Conservation (phyloP, 2,888 invertebrate genomes). For the Trypoxylon attenuatum region DNA sequence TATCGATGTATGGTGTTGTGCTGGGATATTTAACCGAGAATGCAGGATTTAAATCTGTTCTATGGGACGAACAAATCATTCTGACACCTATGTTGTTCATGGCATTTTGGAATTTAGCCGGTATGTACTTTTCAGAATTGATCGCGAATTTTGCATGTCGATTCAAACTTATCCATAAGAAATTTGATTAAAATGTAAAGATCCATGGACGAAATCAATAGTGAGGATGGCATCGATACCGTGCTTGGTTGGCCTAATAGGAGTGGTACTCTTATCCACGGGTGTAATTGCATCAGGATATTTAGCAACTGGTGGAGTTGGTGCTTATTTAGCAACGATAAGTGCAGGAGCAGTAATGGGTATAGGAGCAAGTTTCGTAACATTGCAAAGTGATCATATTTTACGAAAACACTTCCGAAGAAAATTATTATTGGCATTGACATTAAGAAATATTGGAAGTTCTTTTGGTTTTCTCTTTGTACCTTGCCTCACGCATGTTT, state of each 20-base stretch:
- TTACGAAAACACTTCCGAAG: constrained; percentile 60
- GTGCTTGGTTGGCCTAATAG: constrained; percentile 62
- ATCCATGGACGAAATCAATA: constrained; percentile 79
- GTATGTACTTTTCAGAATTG: constrained; percentile 60
- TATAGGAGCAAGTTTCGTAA: constrained; percentile 64
- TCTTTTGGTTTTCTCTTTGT: constrained; percentile 58
- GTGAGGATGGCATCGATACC: constrained; percentile 71
- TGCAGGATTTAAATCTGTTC: constrained; percentile 42
- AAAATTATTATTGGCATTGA: constrained; percentile 54
- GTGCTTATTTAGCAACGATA: constrained; percentile 64
- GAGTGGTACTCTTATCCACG: constrained; percentile 59
- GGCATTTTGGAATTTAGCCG: constrained; percentile 77
- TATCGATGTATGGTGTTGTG: constrained; percentile 66
- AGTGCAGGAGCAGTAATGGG: constrained; percentile 70
- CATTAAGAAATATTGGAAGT: constrained; percentile 56
- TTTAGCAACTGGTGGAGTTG: constrained; percentile 67
- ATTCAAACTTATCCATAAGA: neutral
- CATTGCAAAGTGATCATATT: constrained; percentile 59
- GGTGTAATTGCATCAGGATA: constrained; percentile 67
- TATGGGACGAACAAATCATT: constrained; percentile 79
- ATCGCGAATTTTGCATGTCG: neutral
- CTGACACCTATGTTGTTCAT: constrained; percentile 79
- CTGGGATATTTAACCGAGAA: constrained; percentile 52
- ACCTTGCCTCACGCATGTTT: constrained; percentile 54
- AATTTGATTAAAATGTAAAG: constrained; percentile 61